Evolutionary conservation across 2,888 invertebrate genomes (phyloP).

Genomic region (Chloroclystis v-ata): DNA sequence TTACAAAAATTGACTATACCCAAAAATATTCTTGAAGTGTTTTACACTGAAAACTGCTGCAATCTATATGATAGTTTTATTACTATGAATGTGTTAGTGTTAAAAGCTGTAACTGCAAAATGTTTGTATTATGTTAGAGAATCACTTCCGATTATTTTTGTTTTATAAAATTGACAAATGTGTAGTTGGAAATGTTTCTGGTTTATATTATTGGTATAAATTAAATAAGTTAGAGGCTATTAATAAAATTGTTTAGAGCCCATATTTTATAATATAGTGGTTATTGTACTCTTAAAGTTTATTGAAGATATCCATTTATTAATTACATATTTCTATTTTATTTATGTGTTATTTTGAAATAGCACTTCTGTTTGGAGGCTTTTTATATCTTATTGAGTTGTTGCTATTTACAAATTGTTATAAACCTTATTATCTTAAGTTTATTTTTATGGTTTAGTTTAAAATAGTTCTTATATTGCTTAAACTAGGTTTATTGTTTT

Average conservation of each 20-base stretch:
- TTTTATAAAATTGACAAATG: background rate
- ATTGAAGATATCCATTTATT: constrained; percentile 35
- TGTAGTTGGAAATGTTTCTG: constrained; percentile 21
- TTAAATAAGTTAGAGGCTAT: constrained; percentile 48
- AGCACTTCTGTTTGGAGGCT: constrained; percentile 63
- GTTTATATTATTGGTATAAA: constrained; percentile 27
- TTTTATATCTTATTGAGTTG: constrained; percentile 58
- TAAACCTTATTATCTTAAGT: constrained; percentile 53
- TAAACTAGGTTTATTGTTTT: constrained; percentile 25
- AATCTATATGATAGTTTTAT: constrained; percentile 47
- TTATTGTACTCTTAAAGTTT: constrained; percentile 43
- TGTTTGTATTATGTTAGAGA: constrained; percentile 25
- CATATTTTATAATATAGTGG: constrained; percentile 34
- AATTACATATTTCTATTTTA: constrained; percentile 50
- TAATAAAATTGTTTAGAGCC: constrained; percentile 42
- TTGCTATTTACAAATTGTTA: constrained; percentile 72
- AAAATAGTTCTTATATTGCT: constrained; percentile 8
- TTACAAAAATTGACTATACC: constrained; percentile 55
- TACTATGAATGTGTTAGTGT: constrained; percentile 35
- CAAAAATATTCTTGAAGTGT: constrained; percentile 55
- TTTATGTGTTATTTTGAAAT: constrained; percentile 53
- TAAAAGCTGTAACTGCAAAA: constrained; percentile 33
- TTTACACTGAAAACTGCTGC: constrained; percentile 63
- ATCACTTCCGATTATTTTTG: constrained; percentile 27
- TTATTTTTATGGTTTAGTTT: constrained; percentile 43